These are phyloP conservation scores for Pseudomyrmex sp. DNA, from an alignment of 1,140 invertebrate species.

Conservation along the genomic window DNA sequence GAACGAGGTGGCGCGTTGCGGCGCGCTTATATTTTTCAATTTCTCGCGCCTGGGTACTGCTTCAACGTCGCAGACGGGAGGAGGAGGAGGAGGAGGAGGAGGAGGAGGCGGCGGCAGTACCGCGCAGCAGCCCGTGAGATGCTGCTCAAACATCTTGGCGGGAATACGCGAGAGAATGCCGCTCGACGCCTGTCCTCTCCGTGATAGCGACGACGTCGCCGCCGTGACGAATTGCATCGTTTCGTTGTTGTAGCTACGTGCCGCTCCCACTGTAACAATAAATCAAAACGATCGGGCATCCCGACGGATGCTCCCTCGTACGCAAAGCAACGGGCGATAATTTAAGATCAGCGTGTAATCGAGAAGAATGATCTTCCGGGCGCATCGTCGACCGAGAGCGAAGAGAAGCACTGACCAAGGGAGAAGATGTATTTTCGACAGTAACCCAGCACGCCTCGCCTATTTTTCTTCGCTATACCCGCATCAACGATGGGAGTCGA, in stretches of 20 bases:
- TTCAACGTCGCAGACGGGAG: constrained; percentile 14
- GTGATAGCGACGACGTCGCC: constrained; percentile 52
- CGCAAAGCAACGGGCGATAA: constrained; percentile 54
- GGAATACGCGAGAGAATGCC: constrained; percentile 44
- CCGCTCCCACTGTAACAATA: constrained; percentile 9
- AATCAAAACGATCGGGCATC: constrained; percentile 37
- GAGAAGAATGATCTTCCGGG: constrained; percentile 15
- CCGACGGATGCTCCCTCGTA: constrained; percentile 11
- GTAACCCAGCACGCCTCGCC: neutral
- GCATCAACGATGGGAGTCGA: neutral
- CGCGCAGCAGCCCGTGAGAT: neutral
- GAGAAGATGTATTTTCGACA: constrained; percentile 29
- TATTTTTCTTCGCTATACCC: constrained; percentile 20
- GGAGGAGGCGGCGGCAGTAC: neutral
- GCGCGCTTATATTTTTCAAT: constrained; percentile 54
- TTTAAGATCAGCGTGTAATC: constrained; percentile 58
- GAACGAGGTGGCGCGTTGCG: constrained; percentile 4
- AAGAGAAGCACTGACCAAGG: neutral
- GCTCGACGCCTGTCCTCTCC: constrained; percentile 40
- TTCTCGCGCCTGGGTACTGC: constrained; percentile 12
- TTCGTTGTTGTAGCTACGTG: constrained; percentile 43
- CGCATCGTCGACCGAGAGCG: neutral
- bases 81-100: neutral
- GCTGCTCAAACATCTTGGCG: constrained; percentile 27
- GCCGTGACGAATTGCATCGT: constrained; percentile 62